A percentile compares a stretch with the other conserved stretches of the same genome.
Conservation (phyloP, 2,888 invertebrate genomes). For the Leptarthrus brevirostris region DNA sequence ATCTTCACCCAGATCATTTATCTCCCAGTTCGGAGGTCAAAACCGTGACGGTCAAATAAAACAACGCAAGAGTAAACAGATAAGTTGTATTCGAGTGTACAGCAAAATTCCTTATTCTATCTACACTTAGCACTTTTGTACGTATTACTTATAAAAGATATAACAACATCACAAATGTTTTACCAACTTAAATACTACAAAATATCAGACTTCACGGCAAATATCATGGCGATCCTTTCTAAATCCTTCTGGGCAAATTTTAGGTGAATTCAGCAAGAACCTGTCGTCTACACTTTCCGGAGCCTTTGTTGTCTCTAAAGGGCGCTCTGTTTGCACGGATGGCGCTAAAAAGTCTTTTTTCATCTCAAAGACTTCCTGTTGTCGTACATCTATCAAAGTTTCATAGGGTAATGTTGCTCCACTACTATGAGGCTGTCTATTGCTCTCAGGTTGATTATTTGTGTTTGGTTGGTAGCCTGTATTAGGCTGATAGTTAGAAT, state of each 20-base stretch:
- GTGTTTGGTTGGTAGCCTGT: neutral
- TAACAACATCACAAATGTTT: too few species aligned
- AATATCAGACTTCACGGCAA: slow-evolving; percentile 23
- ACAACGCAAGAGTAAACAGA: too few species aligned
- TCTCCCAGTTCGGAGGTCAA: too few species aligned
- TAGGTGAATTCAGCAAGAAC: slow-evolving; percentile 30
- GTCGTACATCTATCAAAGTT: slow-evolving; percentile 9
- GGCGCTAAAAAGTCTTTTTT: neutral
- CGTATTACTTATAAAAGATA: too few species aligned
- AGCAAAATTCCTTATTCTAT: too few species aligned
- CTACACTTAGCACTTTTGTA: too few species aligned
- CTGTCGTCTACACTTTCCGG: slow-evolving; percentile 27
- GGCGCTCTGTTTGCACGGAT: neutral
- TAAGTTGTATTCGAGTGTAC: too few species aligned
- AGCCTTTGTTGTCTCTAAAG: neutral
- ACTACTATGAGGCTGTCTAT: neutral
- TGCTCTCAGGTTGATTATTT: neutral
- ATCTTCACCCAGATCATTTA: too few species aligned
- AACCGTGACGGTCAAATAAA: too few species aligned
- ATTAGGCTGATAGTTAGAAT: neutral
- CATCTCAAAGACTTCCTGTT: slow-evolving; percentile 2
- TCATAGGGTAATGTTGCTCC: neutral
- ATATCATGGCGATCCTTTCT: slow-evolving; percentile 26
- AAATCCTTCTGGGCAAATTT: slow-evolving; percentile 38
- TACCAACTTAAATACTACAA: too few species aligned